phyloP scores from a whole-genome alignment of 2,888 invertebrate genomes.

The Sminthurides aquaticus region DNA sequence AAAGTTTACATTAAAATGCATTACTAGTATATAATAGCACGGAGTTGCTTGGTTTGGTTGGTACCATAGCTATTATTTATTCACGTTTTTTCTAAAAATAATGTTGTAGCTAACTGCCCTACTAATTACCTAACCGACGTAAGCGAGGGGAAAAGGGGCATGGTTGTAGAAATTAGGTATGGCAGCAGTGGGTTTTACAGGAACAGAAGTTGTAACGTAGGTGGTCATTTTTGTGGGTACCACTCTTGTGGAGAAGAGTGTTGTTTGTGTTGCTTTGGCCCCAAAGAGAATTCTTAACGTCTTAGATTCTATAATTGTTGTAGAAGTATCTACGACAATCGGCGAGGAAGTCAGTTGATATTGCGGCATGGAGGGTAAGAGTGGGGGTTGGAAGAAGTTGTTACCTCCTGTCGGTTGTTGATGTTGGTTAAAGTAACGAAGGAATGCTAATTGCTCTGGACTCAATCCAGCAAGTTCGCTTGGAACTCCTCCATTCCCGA shows the following conservation, averaged over 20 bases:
- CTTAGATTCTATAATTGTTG: slow-evolving; percentile 72
- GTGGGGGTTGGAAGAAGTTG: slow-evolving; percentile 44
- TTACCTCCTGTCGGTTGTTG: slow-evolving; percentile 17
- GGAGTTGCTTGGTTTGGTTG: too few species aligned
- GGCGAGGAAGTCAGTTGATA: slow-evolving; percentile 67
- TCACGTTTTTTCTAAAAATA: too few species aligned
- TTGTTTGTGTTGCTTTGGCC: slow-evolving; percentile 82
- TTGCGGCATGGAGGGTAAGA: slow-evolving; percentile 48
- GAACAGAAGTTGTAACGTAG: slow-evolving; percentile 70
- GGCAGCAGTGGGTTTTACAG: slow-evolving; percentile 60
- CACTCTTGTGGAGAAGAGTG: slow-evolving; percentile 72
- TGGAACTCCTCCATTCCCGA: slow-evolving; percentile 11
- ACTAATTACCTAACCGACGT: slow-evolving; percentile 34
- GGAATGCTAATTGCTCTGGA: slow-evolving; percentile 43
- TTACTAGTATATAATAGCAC: too few species aligned
- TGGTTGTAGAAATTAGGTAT: slow-evolving; percentile 36
- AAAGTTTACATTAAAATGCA: too few species aligned
- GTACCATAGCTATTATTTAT: too few species aligned
- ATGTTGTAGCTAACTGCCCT: too few species aligned
- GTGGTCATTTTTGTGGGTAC: slow-evolving; percentile 76
- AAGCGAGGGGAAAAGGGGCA: slow-evolving; percentile 38
- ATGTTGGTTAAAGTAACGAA: slow-evolving; percentile 37
- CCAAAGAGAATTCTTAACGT: slow-evolving; percentile 79
- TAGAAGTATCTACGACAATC: slow-evolving; percentile 68
- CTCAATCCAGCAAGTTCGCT: slow-evolving; percentile 33